Conservation (phyloP, 2,888 invertebrate genomes). For the Malthinus seriepunctatus region DNA sequence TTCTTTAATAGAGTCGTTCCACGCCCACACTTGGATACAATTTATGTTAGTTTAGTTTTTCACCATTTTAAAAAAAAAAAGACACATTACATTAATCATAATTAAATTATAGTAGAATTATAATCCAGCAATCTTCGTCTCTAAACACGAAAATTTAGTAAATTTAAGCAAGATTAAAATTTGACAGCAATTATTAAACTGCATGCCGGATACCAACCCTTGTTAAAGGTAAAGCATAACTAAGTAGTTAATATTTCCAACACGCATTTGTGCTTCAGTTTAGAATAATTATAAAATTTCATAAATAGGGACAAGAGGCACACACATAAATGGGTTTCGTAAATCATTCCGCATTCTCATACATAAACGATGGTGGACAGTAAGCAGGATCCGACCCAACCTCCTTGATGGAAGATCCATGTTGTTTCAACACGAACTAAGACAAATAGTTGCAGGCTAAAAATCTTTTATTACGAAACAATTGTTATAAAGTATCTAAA, state of each 20-base stretch:
- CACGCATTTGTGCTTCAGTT: conserved; percentile 18
- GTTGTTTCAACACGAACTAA: conserved; percentile 44
- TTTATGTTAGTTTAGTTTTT: too few species aligned
- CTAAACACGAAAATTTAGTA: conserved; percentile 18
- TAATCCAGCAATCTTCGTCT: background rate
- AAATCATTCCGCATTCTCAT: conserved; percentile 44
- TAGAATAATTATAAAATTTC: conserved; percentile 24
- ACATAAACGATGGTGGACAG: conserved; percentile 44
- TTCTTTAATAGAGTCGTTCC: too few species aligned
- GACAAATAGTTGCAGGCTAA: conserved; percentile 39
- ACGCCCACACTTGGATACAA: too few species aligned
- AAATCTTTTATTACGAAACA: conserved; percentile 1
- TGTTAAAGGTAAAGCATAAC: conserved; percentile 16
- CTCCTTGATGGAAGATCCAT: conserved; percentile 46
- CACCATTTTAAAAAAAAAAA: too few species aligned
- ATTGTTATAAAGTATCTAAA: conserved; percentile 5
- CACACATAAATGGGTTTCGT: conserved; percentile 25
- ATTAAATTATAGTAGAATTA: too few species aligned
- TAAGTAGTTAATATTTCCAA: conserved; percentile 19
- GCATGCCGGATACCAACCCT: conserved; percentile 2
- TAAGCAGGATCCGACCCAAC: conserved; percentile 31
- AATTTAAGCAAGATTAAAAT: conserved; percentile 24
- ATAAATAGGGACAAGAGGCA: conserved; percentile 33
- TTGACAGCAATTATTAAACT: conserved; percentile 21
- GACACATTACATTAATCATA: too few species aligned